phyloP scores from a whole-genome alignment of 2,113 vertebrate genomes.

The Anser brachyrhynchus region DNA sequence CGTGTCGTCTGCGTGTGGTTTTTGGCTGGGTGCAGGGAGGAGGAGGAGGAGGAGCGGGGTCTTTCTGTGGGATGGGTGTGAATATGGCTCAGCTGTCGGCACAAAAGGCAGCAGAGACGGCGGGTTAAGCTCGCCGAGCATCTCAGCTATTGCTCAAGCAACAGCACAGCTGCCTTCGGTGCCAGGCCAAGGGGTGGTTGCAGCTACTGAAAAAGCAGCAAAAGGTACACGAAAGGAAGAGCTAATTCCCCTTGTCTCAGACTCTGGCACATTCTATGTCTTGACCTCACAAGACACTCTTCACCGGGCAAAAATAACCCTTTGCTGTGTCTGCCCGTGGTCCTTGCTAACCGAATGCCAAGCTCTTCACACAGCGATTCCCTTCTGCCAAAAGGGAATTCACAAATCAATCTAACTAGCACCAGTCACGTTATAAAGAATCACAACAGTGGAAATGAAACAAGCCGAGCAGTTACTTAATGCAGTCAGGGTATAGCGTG shows the following conservation, averaged over 20 bases:
- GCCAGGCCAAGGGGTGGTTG: background rate
- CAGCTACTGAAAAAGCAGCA: background rate
- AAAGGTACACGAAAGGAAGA: background rate
- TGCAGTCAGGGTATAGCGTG: background rate
- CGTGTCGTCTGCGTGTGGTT: accelerated
- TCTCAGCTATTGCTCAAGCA: background rate
- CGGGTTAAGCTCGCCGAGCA: background rate
- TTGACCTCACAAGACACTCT: background rate
- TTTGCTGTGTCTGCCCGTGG: background rate
- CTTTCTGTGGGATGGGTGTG: background rate
- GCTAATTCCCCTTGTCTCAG: background rate
- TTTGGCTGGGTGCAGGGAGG: background rate
- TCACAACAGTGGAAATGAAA: background rate
- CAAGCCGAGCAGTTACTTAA: background rate
- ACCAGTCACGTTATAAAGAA: background rate
- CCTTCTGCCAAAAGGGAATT: background rate
- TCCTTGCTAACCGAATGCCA: background rate
- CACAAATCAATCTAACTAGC: background rate
- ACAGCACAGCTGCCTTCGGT: background rate
- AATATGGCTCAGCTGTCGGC: background rate
- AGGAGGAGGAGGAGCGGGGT: background rate
- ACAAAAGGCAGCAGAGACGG: background rate
- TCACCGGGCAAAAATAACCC: background rate
- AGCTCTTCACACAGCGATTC: background rate
- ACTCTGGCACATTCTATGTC: background rate